Percentiles rank a stretch among this genome's conserved stretches.
These are phyloP conservation scores for Collichthys lucidus DNA, from an alignment of 2,113 vertebrate genomes.

Conservation along the genomic window DNA sequence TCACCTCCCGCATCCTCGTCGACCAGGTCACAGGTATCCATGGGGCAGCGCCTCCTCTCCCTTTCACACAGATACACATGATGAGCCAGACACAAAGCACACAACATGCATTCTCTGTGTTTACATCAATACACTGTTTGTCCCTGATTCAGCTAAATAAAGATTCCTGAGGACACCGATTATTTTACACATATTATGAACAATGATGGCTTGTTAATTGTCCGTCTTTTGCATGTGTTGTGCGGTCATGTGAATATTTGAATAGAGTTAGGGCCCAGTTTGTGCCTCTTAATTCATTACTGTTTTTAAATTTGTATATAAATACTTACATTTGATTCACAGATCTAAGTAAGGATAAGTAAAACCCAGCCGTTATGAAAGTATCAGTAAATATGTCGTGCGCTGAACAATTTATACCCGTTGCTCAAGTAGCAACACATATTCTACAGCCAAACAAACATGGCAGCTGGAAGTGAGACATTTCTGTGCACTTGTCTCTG, in stretches of 20 bases:
- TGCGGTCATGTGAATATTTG: neutral
- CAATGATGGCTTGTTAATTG: neutral
- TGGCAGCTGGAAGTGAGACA: conserved; percentile 2
- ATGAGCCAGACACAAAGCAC: neutral
- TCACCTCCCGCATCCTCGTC: conserved; percentile 99
- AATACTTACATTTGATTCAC: neutral
- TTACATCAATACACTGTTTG: neutral
- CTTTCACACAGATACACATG: conserved; percentile 13
- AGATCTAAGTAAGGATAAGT: neutral
- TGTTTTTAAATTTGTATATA: neutral
- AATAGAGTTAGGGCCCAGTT: neutral
- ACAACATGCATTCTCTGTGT: neutral
- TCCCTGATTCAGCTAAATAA: too few species aligned
- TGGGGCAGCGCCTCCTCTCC: conserved; percentile 75
- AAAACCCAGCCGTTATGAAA: neutral
- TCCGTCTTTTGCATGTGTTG: neutral
- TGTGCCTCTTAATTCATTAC: neutral
- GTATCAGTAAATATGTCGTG: neutral
- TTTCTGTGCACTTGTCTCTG: neutral
- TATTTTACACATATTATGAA: too few species aligned
- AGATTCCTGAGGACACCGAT: too few species aligned
- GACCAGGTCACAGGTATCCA: conserved; percentile 99
- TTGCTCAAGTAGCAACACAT: conserved; percentile 7
- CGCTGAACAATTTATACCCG: neutral
- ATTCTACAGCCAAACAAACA: conserved; percentile 23